phyloP scores from a whole-genome alignment of 2,888 invertebrate genomes.

The Amphiduros pacificus region DNA sequence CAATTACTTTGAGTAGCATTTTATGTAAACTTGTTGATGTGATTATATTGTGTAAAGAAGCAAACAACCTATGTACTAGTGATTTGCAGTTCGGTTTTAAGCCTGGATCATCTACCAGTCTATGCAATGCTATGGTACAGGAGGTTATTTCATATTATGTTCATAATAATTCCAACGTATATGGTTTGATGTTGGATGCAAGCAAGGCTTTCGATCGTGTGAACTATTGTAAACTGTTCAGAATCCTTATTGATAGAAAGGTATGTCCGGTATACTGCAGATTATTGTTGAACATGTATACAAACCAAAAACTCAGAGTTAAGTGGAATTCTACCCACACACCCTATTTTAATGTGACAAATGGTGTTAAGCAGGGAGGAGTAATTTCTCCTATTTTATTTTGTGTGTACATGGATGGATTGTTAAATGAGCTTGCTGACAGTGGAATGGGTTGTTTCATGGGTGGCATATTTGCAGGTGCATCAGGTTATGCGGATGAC shows the following conservation, averaged over 20 bases:
- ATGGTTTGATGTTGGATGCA: neutral
- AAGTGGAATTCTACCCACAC: neutral
- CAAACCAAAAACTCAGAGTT: neutral
- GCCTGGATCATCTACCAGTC: neutral
- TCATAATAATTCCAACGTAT: neutral
- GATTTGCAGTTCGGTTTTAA: neutral
- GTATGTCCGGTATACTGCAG: neutral
- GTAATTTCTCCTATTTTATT: neutral
- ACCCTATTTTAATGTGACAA: neutral
- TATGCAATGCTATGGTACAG: neutral
- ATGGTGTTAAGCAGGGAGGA: neutral
- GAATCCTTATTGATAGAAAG: neutral
- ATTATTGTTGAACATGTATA: neutral
- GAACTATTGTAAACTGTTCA: neutral
- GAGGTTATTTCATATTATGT: neutral
- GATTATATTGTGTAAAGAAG: neutral
- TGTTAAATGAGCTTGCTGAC: neutral
- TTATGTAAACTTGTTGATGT: neutral
- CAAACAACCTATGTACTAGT: neutral
- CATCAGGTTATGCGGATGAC: neutral
- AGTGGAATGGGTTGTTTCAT: neutral
- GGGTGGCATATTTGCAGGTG: neutral
- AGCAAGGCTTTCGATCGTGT: neutral
- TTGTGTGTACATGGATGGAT: neutral
- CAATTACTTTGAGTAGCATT: neutral